Base-by-base conservation (phyloP, 2,113 vertebrate genomes). In the Chloropsis cyanopogon region DNA sequence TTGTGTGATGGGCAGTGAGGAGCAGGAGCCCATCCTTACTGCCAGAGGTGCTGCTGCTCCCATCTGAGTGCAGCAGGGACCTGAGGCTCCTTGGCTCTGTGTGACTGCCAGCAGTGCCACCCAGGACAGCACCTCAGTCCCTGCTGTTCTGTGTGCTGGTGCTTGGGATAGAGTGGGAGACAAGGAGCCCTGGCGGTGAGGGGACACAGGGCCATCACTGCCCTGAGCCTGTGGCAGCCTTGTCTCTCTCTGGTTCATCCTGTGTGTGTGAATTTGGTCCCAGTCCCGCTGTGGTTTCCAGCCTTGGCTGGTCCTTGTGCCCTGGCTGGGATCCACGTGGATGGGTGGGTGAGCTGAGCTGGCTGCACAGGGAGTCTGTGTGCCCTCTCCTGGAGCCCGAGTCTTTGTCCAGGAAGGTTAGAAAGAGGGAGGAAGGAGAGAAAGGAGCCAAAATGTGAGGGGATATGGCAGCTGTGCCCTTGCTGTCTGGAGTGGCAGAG, bases 341-440 rank as follows among this genome's bases (percentile, higher is more conserved):
- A 7, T 4, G 13, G 25, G 4, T 31, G 26, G 21, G 31, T 63
- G 82, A 80, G 50, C 68, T 0, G 1, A 35, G 59, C 56, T 5
- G 11, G 54, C 64, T 65, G 49, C 29, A 10, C 1, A 1, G 19
- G 2, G 19, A 73, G 5, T 54, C 54, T 64, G 11, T 22, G 37
- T 47, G 64, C 15, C 28, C 23, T 28, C 26, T 73, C 37, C 71
- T 7, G 4, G 47, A 77, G 39, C 12, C 33, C 12, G 18, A 23
- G 16, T 12, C 11, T 26, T 53, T 12, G 5, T 37, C 31, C 12
- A 14, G 53, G 37, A 19, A 65, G 26, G 14, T 14, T 59, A 65
- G 49, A 44, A 71, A 9, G 53, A 83, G 14, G 28, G 46, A 46
- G 26, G 44, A 72, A 59, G 37, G 49, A 84, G 77, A 18, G 26